These are phyloP conservation scores for Lasiurus cinereus DNA, from an alignment of 2,113 vertebrate species.

Conservation along the genomic window DNA sequence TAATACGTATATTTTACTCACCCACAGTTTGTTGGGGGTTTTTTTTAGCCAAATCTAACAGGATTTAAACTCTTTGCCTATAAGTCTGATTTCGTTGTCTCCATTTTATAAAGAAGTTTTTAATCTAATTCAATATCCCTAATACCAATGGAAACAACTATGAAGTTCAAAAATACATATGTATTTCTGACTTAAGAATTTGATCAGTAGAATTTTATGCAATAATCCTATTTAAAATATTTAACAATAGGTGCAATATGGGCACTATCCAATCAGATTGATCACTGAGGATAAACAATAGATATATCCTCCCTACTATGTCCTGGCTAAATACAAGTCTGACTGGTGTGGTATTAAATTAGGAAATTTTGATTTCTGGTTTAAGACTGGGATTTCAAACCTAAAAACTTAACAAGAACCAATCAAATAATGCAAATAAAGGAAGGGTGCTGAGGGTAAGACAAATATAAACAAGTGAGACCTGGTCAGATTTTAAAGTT, in stretches of 20 bases:
- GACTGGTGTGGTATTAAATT: not conserved
- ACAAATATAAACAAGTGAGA: not conserved
- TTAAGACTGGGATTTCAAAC: not conserved
- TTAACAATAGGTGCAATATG: not conserved
- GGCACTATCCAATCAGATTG: not conserved
- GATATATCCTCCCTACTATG: not conserved
- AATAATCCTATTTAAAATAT: slow-evolving; percentile 24
- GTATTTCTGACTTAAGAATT: not conserved
- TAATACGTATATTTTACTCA: slow-evolving; percentile 11
- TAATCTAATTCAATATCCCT: not conserved
- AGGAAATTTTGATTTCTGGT: not conserved
- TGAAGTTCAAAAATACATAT: not conserved
- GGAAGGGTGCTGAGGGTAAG: not conserved
- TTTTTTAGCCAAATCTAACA: not conserved
- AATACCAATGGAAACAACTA: not conserved
- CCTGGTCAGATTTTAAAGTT: not conserved
- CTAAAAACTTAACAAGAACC: not conserved
- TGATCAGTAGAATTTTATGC: not conserved
- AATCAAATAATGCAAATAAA: not conserved
- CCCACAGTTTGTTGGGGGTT: not conserved
- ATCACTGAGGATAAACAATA: not conserved
- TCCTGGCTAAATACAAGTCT: not conserved
- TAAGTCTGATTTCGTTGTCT: slow-evolving; percentile 28
- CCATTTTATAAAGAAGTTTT: not conserved
- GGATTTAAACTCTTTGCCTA: not conserved